Conservation (phyloP, 2,113 vertebrate species). For the Psittacula cyanocephala region DNA sequence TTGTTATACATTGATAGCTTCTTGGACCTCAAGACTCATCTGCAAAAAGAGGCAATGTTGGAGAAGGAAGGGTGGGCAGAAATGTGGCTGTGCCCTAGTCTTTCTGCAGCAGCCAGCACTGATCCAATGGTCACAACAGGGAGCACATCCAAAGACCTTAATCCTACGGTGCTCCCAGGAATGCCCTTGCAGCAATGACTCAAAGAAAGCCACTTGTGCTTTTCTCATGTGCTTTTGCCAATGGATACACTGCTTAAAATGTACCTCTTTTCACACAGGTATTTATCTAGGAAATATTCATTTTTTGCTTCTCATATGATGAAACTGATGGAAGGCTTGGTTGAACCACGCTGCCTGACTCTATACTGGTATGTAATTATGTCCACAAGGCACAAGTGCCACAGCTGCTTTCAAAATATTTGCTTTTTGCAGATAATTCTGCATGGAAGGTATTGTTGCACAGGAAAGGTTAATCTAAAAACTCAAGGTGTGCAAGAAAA, state of each 20-base stretch:
- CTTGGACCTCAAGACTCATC: background rate
- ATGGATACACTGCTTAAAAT: background rate
- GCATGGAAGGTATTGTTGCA: background rate
- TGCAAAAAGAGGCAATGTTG: background rate
- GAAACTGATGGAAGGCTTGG: background rate
- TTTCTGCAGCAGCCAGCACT: background rate
- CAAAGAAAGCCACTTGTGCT: background rate
- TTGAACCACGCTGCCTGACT: rapidly evolving
- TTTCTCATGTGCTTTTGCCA: background rate
- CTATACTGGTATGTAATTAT: background rate
- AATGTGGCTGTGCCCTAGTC: background rate
- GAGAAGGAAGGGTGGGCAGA: background rate
- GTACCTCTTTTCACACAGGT: background rate
- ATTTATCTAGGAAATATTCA: background rate
- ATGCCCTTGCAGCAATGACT: background rate
- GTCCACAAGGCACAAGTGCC: background rate
- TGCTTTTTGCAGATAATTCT: background rate
- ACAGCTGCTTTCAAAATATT: background rate
- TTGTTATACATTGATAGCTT: background rate
- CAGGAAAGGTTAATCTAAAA: background rate
- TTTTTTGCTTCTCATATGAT: background rate
- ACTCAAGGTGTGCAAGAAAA: background rate
- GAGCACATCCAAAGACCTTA: background rate
- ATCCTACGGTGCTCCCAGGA: background rate
- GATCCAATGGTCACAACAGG: background rate